Evolutionary conservation across 2,888 invertebrate species (phyloP), one percentile per base, ranked within the genome.

Genomic region (Notodonta ziczac): DNA sequence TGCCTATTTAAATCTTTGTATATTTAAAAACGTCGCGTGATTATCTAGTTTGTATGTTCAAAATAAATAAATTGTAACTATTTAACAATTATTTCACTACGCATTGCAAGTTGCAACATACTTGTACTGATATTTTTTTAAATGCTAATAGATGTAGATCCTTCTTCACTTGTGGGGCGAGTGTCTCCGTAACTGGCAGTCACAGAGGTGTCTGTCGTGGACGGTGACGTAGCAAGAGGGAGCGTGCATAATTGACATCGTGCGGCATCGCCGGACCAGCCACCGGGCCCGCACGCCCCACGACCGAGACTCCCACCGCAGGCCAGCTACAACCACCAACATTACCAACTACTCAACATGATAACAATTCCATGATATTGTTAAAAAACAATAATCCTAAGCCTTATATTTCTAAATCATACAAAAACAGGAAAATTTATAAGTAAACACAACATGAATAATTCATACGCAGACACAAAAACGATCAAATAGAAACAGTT

Each of bases 161-260:
- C 35, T 35, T 14, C 4, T 61, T 58, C 59, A 63, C 56, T 55
- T 52, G 56, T 51, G 24, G 14, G 65, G 63, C 57, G 53, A 57
- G 35, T 58, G 57, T 63, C 65, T 63, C 62, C 75, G 67, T 55
- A 91, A 82, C 50, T 86, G 80, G 69, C 92, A 92, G 77, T 88
- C 80, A 73, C 93, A 93, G 67, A 80, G 82, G 54, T 81, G 83
- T 59, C 75, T 71, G 60, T 83, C 74, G 64, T 79, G 78, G 59
- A 86, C 81, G 48, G 86, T 81, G 70, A 89, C 81, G 69, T 86
- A 79, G 83, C 93, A 93, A 42, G 82, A 73, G 8, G 91, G 85
- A 58, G 92, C 90, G 73, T 92, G 92, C 56, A 84, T 76, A 56
- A 80, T 72, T 39, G 82, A 76, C 63, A 82, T 82, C 70, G 80